These are phyloP conservation scores for Nasonovia ribisnigri DNA, from an alignment of 2,888 invertebrate species.

Conservation along the genomic window DNA sequence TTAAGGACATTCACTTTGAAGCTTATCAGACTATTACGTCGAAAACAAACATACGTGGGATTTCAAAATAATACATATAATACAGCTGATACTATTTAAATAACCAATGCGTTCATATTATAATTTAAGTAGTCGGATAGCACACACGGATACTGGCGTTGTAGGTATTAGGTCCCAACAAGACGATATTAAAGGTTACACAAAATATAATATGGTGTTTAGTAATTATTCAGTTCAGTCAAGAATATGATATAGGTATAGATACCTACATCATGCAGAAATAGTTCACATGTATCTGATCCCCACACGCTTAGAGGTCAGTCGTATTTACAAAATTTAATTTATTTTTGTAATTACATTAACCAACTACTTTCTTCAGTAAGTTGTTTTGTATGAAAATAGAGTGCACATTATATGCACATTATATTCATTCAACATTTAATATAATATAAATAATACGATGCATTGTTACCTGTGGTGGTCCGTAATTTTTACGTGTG, in stretches of 20 bases:
- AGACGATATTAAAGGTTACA: background rate
- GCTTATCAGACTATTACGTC: background rate
- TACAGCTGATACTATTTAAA: background rate
- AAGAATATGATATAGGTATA: background rate
- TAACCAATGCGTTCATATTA: background rate
- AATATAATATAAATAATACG: background rate
- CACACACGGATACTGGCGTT: background rate
- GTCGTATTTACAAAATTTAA: background rate
- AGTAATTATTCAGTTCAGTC: background rate
- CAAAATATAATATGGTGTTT: background rate
- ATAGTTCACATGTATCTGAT: background rate
- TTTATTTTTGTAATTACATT: background rate
- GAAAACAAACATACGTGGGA: background rate
- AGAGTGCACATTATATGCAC: slow-evolving; percentile 8
- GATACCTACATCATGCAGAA: background rate
- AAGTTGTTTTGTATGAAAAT: background rate
- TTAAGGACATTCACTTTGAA: slow-evolving; percentile 29
- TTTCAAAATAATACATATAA: background rate
- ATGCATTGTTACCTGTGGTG: background rate
- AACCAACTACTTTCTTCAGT: background rate
- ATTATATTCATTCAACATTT: background rate
- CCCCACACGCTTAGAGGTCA: background rate
- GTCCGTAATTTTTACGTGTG: background rate
- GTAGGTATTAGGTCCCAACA: background rate
- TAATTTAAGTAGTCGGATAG: background rate